Evolutionary conservation across 2,888 invertebrate species (phyloP), one percentile per base, ranked within the genome.

Genomic region (Yponomeuta cagnagella): DNA sequence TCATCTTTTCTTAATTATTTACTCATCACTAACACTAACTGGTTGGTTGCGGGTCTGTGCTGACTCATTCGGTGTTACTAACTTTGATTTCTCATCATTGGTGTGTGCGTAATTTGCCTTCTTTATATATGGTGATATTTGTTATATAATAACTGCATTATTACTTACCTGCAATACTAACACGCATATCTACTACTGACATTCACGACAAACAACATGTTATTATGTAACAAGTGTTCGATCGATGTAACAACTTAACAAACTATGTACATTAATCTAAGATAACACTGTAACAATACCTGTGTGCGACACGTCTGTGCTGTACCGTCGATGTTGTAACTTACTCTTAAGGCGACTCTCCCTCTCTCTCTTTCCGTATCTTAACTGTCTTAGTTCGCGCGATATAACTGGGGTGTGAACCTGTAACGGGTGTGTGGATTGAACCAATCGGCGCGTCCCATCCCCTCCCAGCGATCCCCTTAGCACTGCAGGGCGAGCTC

Each of bases 401-500:
- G 73, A 72, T 12, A 80, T 80, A 82, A 82, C 85, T 79, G 85
- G 84, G 77, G 85, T 80, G 80, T 37, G 37, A 43, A 43, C 43
- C 37, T 37, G 43, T 43, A 43, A 43, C 43, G 43, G 43, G 43
- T 43, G 43, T 43, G 43, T 43, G 23, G 23, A 23, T 23, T 23
- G 92, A 90, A 90, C 90, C 92, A 89, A 89, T 92, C 88, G 84
- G 79, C 88, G 85, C 72, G 82, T 82, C 85, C 86, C 84, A 77
- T 77, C 80, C 84, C 87, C 85, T 84, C 87, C 88, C 80, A 80
- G 84, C 85, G 87, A 83, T 82, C 79, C 77, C 86, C 84, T 88
- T 89, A 88, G 88, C 83, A 82, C 12, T 84, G 84, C 93, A 98
- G 98, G 98, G 98, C 85, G 98, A 98, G 93, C 95, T 97, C 94